Conservation (phyloP, 2,113 vertebrate species). For the Calcarius ornatus region DNA sequence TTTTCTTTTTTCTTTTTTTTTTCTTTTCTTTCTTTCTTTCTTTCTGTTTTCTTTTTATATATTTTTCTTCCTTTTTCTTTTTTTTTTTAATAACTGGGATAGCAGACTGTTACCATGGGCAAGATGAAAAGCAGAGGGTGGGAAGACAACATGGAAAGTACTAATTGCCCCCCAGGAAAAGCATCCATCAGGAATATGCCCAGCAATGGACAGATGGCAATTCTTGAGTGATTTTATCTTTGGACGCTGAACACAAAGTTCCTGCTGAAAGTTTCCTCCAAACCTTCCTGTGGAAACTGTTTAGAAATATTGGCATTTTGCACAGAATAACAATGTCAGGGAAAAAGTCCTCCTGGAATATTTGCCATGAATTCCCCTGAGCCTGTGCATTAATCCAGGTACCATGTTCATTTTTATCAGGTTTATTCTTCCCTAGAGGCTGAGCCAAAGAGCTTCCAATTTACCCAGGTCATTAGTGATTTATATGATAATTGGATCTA, state of each 20-base stretch:
- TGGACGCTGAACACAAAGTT: neutral
- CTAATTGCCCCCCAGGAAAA: neutral
- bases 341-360: neutral
- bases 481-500: constrained; percentile 66
- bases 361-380: neutral
- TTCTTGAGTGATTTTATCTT: neutral
- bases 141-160: neutral
- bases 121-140: neutral
- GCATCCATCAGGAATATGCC: neutral
- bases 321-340: neutral
- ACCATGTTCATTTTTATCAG: constrained; percentile 41
- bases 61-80: neutral
- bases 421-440: constrained; percentile 57
- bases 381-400: constrained; percentile 52
- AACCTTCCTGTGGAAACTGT: neutral
- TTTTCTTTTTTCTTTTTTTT: too few relatives aligned
- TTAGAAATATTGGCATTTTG: neutral
- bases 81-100: neutral
- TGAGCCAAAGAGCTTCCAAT: constrained; percentile 54
- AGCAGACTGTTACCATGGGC: neutral
- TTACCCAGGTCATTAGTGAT: constrained; percentile 63
- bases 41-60: too few relatives aligned
- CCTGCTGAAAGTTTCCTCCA: neutral
- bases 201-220: neutral
- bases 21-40: too few relatives aligned